Evolutionary conservation across 2,888 invertebrate species (phyloP).

Genomic region (Stomorhina lunata): DNA sequence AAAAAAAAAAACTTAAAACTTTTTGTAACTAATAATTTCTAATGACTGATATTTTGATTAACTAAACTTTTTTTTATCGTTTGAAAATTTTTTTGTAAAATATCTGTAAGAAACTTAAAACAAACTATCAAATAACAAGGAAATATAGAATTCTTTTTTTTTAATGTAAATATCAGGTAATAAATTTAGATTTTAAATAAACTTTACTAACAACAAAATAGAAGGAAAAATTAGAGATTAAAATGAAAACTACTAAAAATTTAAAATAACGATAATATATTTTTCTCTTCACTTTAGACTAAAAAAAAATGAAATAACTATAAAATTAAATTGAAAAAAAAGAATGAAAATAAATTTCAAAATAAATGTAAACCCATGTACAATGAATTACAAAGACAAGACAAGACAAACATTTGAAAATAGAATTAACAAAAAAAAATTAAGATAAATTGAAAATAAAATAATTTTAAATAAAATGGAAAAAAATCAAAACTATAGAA

Average conservation of each 20-base stretch:
- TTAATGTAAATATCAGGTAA: conserved; percentile 29
- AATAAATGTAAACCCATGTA: conserved; percentile 50
- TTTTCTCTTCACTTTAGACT: conserved; percentile 39
- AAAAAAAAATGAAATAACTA: not conserved
- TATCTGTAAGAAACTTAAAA: conserved; percentile 2
- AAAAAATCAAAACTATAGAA: conserved; percentile 41
- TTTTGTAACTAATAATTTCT: not conserved
- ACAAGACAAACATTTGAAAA: not conserved
- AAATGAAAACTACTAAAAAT: conserved; percentile 31
- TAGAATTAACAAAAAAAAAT: not conserved
- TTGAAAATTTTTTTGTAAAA: not conserved
- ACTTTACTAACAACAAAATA: conserved; percentile 27
- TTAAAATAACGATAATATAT: conserved; percentile 5
- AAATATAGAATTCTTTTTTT: not conserved
- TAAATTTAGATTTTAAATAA: not conserved
- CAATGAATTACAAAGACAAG: conserved; percentile 51
- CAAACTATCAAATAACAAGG: not conserved
- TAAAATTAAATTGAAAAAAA: not conserved
- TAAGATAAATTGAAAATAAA: not conserved
- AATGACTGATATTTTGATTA: conserved; percentile 39
- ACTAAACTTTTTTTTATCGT: not conserved
- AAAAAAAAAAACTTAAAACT: not conserved
- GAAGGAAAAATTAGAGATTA: too few species aligned
- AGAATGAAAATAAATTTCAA: not conserved
- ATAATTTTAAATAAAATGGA: conserved; percentile 34